These are phyloP conservation scores for Podabrus alpinus DNA, from an alignment of 2,888 invertebrate genomes.

Conservation along the genomic window DNA sequence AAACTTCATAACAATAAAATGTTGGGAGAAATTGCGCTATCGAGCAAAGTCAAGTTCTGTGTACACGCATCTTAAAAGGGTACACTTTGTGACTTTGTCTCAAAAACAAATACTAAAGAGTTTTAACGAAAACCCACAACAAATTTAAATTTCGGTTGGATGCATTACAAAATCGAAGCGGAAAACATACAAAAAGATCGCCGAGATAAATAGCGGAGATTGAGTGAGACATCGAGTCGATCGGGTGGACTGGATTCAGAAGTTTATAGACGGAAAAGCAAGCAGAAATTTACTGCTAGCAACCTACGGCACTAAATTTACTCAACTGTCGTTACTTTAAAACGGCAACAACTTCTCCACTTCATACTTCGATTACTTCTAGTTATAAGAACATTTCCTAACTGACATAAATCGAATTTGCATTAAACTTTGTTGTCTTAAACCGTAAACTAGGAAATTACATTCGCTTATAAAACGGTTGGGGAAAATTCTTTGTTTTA, in stretches of 20 bases:
- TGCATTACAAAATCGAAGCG: constrained; percentile 23
- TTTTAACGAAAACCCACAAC: neutral
- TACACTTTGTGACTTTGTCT: constrained; percentile 14
- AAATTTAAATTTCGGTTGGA: constrained; percentile 6
- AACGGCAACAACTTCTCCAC: constrained; percentile 24
- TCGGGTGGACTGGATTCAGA: constrained; percentile 35
- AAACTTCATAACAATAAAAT: constrained; percentile 29
- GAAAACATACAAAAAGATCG: constrained; percentile 36
- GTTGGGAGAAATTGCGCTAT: constrained; percentile 23
- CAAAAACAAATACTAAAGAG: constrained; percentile 9
- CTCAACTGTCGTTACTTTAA: constrained; percentile 28
- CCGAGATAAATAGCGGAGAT: constrained; percentile 43
- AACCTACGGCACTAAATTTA: constrained; percentile 25
- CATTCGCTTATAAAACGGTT: neutral
- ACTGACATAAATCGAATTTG: constrained; percentile 14
- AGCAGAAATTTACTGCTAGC: constrained; percentile 26
- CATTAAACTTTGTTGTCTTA: constrained; percentile 6
- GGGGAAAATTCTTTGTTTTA: neutral
- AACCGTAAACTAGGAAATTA: neutral
- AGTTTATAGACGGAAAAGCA: constrained; percentile 27
- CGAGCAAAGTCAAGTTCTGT: constrained; percentile 14
- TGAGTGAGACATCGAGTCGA: constrained; percentile 39
- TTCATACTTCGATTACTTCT: constrained; percentile 23
- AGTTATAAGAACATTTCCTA: constrained; percentile 5
- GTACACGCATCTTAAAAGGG: constrained; percentile 24